phyloP scores from a whole-genome alignment of 1,140 invertebrate species.

The Bombyx mandarina region DNA sequence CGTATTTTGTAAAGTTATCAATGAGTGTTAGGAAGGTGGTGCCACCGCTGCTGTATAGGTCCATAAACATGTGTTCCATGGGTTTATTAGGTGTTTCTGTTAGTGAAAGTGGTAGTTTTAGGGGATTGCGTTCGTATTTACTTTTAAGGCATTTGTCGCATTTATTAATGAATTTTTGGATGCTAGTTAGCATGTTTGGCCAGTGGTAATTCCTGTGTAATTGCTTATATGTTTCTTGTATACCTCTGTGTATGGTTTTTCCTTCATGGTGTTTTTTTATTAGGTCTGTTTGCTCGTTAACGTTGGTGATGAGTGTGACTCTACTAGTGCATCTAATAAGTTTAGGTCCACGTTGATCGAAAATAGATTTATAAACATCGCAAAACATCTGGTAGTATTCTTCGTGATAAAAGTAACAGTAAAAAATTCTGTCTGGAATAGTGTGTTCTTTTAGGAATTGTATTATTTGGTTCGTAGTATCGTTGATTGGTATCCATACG shows the following conservation, averaged over 20 bases:
- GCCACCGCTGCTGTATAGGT: conserved; percentile 17
- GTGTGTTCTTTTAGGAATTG: conserved; percentile 4
- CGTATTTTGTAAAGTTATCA: conserved; percentile 28
- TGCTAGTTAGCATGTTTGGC: not conserved
- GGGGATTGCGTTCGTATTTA: conserved; percentile 8
- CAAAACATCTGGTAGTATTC: conserved; percentile 10
- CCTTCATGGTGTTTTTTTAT: conserved; percentile 13
- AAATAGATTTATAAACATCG: too few relatives aligned
- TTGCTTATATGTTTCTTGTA: conserved; percentile 14
- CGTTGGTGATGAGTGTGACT: conserved; percentile 7
- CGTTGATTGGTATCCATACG: conserved; percentile 22
- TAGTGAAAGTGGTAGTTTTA: conserved; percentile 12
- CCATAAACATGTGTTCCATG: conserved; percentile 25
- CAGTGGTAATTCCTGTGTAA: conserved; percentile 8
- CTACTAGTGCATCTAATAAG: conserved; percentile 9
- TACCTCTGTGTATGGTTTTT: conserved; percentile 71
- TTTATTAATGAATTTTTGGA: conserved; percentile 4
- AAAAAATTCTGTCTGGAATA: conserved; percentile 21
- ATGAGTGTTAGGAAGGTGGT: conserved; percentile 22
- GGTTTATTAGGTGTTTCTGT: conserved; percentile 14
- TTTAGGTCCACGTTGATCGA: conserved; percentile 7
- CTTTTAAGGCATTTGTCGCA: conserved; percentile 1
- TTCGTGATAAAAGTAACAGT: conserved; percentile 24
- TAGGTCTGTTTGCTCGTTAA: not conserved
- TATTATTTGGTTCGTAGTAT: conserved; percentile 7